A percentile compares a stretch with the other conserved stretches of the same genome.
Conservation (phyloP, 2,113 vertebrate genomes). For the Hydrolagus affinis region DNA sequence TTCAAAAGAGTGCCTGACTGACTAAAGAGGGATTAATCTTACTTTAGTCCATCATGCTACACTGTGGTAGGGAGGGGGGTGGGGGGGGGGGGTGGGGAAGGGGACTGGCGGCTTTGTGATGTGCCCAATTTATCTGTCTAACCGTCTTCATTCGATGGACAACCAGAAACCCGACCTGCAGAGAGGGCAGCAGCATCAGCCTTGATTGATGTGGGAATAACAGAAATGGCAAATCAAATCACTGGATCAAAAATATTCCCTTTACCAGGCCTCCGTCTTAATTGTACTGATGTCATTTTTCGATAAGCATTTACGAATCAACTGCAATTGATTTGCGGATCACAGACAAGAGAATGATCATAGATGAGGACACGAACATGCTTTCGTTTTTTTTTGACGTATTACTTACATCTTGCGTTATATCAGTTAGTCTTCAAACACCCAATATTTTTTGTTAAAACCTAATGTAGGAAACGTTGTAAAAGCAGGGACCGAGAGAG, state of each 20-base stretch:
- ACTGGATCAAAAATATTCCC: conserved; percentile 17
- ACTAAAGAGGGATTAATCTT: not conserved
- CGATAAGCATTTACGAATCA: conserved; percentile 19
- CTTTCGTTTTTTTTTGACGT: conserved; percentile 20
- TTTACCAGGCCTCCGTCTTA: conserved; percentile 15
- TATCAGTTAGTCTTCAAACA: conserved; percentile 15
- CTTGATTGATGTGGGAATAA: not conserved
- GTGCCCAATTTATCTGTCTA: not conserved
- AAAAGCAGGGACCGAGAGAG: conserved; percentile 18
- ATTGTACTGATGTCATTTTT: conserved; percentile 22
- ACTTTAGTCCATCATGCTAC: not conserved
- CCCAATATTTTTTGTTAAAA: conserved; percentile 1
- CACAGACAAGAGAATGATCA: conserved; percentile 29
- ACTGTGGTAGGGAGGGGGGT: no score
- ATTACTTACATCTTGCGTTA: conserved; percentile 21
- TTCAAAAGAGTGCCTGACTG: not conserved
- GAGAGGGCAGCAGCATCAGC: not conserved
- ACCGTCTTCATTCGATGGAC: not conserved
- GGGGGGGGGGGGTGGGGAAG: no score
- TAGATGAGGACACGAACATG: conserved; percentile 26
- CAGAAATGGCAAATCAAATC: not conserved
- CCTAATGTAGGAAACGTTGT: conserved; percentile 29
- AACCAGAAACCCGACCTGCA: not conserved
- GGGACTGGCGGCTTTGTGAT: not conserved
- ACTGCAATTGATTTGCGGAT: conserved; percentile 4